Evolutionary conservation across 2,113 vertebrate genomes (phyloP).

Genomic region (Epinephelus moara): DNA sequence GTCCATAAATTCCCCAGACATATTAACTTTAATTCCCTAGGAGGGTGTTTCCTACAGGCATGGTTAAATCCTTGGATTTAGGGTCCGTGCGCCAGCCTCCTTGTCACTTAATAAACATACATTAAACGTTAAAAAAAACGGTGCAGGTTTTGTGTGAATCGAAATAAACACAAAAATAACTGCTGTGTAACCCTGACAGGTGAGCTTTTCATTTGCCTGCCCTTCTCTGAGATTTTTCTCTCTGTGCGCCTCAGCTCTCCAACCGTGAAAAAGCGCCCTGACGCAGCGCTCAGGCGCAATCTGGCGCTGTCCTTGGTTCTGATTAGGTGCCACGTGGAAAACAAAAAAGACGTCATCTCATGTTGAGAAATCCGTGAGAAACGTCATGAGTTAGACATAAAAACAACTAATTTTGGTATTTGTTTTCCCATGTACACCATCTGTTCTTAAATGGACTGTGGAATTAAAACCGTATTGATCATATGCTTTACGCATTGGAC

Average conservation of each 20-base stretch:
- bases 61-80: background rate
- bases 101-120: background rate
- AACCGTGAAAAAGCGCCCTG: conserved; percentile 9
- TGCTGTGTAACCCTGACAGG: background rate
- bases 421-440: background rate
- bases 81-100: background rate
- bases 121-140: background rate
- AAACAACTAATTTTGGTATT: background rate
- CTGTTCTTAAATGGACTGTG: background rate
- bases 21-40: conserved; percentile 42
- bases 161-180: background rate
- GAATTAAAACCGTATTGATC: no score
- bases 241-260: conserved; percentile 31
- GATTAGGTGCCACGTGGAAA: background rate
- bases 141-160: background rate
- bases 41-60: background rate
- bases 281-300: conserved; percentile 44
- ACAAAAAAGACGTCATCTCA: background rate
- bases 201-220: conserved; percentile 16
- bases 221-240: conserved; percentile 17
- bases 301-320: conserved; percentile 61
- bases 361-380: background rate
- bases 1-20: conserved; percentile 71
- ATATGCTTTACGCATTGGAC: no score
- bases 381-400: background rate